Conservation (phyloP, 2,113 vertebrate genomes). For the Megalops atlanticus region DNA sequence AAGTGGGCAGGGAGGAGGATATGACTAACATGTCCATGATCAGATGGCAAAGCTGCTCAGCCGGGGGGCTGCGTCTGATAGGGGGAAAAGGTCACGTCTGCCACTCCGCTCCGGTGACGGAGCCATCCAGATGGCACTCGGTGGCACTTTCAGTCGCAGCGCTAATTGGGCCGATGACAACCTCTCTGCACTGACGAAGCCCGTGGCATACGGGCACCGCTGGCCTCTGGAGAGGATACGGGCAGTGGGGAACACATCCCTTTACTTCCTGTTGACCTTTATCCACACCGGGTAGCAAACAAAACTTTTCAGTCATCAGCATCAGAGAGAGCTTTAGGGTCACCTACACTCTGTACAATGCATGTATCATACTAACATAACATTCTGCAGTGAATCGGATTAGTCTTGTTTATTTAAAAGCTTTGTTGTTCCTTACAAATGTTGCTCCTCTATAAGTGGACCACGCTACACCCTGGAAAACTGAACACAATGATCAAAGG, state of each 20-base stretch:
- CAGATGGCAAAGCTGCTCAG: no score
- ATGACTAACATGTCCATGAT: no score
- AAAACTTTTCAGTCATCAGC: neutral
- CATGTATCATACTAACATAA: no score
- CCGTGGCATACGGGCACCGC: neutral
- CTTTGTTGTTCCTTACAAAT: neutral
- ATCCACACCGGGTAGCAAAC: neutral
- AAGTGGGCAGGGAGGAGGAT: no score
- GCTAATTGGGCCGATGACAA: constrained; percentile 27
- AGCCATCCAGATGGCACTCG: constrained; percentile 29
- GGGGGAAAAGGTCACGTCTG: neutral
- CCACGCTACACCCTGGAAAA: no score
- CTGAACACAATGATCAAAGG: neutral
- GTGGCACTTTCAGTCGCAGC: constrained; percentile 13
- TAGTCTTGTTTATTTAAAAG: neutral
- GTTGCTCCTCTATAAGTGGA: no score
- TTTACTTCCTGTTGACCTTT: neutral
- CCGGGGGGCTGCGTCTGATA: neutral
- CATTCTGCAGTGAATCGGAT: no score
- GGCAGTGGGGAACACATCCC: neutral
- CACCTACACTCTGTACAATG: no score
- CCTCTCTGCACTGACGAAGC: constrained; percentile 27
- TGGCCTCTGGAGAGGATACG: neutral
- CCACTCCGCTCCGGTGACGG: no score
- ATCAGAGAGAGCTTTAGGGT: no score